Base-by-base conservation (phyloP, 2,888 invertebrate genomes). In the Leucophenga maculata region DNA sequence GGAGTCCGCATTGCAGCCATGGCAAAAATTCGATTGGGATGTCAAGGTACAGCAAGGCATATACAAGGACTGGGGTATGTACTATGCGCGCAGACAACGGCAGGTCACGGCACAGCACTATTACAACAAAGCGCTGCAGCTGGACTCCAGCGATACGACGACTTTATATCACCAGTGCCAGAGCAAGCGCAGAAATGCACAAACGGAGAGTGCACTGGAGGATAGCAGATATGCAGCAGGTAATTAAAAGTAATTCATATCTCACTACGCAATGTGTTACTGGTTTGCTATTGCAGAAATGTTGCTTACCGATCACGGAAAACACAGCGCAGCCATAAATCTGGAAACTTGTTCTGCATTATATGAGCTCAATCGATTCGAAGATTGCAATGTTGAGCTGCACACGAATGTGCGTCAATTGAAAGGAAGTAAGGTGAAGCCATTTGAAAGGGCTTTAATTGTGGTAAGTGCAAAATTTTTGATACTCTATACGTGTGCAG, bases 61-160 rank as follows among this genome's bases (percentile, higher is more conserved):
- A 52, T 87, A 86, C 64, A 83, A 83, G 6, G 86, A 87, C 70
- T 87, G 87, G 87, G 87, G 86, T 6, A 74, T 82, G 3, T 85
- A 83, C 64, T 87, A 85, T 67, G 82, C 83, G 0, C 78, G 76
- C 18, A 82, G 83, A 57, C 83, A 84, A 20, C 79, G 85, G 39
- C 74, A 85, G 52, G 80, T 82, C 32, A 79, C 80, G 44, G 86
- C 87, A 1, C 78, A 83, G 11, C 60, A 83, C n/a, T 87, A 85
- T 62, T 87, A 81, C 69, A 73, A 84, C 65, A 84, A 83, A 62
- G 86, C 87, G 0, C 68, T 85, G 39, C 71, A 76, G 1, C 69
- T 87, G 6, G 77, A 75, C 11, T 74, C 75, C 3, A 68, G 80
- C 3, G 87, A 87, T 67, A 74, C 74, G 0, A 77, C 75, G 39